Evolutionary conservation across 2,113 vertebrate species (phyloP).

Genomic region (Martes martes): DNA sequence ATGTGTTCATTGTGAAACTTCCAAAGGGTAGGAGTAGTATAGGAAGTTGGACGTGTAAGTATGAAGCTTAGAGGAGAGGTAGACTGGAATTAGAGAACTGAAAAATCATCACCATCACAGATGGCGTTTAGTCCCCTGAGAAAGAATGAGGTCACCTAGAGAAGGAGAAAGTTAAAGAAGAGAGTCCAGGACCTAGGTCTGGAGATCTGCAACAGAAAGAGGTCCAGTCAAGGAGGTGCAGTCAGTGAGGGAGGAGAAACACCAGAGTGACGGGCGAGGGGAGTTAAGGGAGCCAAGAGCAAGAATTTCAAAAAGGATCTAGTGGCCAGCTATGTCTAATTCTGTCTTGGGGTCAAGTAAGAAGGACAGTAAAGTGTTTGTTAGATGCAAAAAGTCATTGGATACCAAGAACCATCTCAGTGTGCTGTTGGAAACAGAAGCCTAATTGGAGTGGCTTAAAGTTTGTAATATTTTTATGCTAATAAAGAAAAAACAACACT

Average conservation of each 20-base stretch:
- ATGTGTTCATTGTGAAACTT: not conserved
- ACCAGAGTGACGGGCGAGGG: too few relatives aligned
- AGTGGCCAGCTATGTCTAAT: not conserved
- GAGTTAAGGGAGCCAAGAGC: not conserved
- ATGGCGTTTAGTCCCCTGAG: not conserved
- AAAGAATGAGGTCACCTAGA: not conserved
- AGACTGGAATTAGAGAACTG: not conserved
- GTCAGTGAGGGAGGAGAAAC: not conserved
- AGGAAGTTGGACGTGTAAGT: not conserved
- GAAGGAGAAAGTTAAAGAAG: not conserved
- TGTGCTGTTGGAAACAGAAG: not conserved
- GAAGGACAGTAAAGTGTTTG: not conserved
- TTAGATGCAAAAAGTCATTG: not conserved
- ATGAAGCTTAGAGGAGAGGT: not conserved
- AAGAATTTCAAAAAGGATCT: not conserved
- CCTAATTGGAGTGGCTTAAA: not conserved
- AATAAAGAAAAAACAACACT: not conserved
- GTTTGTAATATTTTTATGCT: not conserved
- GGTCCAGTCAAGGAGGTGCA: not conserved
- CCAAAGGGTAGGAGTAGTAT: not conserved
- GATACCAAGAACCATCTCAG: not conserved
- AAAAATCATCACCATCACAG: not conserved
- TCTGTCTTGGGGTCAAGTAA: not conserved
- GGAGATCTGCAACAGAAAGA: not conserved
- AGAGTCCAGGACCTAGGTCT: not conserved